Conservation (phyloP, 2,888 invertebrate genomes). For the Drosophila rubida region DNA sequence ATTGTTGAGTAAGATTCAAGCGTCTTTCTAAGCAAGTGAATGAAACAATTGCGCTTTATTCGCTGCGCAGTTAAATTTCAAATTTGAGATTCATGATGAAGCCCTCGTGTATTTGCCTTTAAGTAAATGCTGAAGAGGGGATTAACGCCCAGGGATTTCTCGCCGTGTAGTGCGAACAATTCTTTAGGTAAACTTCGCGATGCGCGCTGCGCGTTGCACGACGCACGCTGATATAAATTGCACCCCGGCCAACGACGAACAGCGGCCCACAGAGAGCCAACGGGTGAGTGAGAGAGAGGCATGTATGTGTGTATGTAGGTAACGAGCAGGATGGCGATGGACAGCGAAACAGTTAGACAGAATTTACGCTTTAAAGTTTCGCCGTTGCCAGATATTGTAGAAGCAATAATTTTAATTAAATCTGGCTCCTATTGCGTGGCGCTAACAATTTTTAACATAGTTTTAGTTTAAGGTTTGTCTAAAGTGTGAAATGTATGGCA, state of each 20-base stretch:
- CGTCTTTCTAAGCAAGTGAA: no score
- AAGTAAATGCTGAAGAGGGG: neutral
- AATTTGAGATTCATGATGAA: slow-evolving; percentile 1
- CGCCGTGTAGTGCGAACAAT: slow-evolving; percentile 43
- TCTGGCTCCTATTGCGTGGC: slow-evolving; percentile 47
- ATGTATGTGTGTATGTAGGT: neutral
- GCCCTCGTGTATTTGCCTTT: neutral
- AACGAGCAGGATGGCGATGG: slow-evolving; percentile 5
- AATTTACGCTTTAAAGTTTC: slow-evolving; percentile 74
- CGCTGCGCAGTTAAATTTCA: neutral
- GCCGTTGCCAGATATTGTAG: slow-evolving; percentile 64
- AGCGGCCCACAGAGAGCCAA: slow-evolving; percentile 7
- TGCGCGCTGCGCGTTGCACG: slow-evolving; percentile 14
- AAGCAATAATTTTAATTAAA: slow-evolving; percentile 77
- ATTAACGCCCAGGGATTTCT: slow-evolving; percentile 11
- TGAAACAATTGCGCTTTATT: no score
- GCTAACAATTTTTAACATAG: slow-evolving; percentile 68
- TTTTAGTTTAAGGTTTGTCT: slow-evolving; percentile 53
- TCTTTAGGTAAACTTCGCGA: slow-evolving; percentile 45
- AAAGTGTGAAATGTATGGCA: slow-evolving; percentile 49
- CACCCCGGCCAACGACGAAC: slow-evolving; percentile 29
- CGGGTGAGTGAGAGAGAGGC: neutral
- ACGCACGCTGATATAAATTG: slow-evolving; percentile 63
- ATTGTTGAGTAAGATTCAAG: no score
- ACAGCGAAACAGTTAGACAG: slow-evolving; percentile 35